Percentiles rank a stretch among this genome's conserved stretches.
These are phyloP conservation scores for Drosophila mayri DNA, from an alignment of 1,140 invertebrate species.

Conservation along the genomic window DNA sequence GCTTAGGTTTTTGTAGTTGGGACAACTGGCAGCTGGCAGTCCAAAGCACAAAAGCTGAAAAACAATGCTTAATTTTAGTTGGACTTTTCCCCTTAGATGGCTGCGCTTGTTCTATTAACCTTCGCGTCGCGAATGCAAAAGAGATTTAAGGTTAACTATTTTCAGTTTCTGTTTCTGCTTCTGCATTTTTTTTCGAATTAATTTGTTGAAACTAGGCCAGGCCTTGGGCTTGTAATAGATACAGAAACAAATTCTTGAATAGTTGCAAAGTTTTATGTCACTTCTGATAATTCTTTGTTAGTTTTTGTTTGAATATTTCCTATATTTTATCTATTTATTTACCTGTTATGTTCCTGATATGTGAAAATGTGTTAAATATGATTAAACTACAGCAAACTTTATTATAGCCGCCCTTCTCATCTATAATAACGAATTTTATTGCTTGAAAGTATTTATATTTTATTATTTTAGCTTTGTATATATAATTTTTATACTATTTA, in stretches of 20 bases:
- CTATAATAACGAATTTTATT: too few relatives aligned
- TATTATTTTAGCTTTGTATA: too few relatives aligned
- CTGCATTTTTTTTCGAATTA: slow-evolving; percentile 50
- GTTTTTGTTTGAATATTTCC: too few relatives aligned
- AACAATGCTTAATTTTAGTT: slow-evolving; percentile 65
- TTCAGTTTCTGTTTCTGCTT: slow-evolving; percentile 11
- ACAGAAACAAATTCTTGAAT: slow-evolving; percentile 12
- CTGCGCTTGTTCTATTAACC: slow-evolving; percentile 57
- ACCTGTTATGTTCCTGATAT: too few relatives aligned
- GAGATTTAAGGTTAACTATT: slow-evolving; percentile 71
- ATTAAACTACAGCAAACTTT: too few relatives aligned
- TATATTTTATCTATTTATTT: not conserved
- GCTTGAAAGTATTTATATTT: too few relatives aligned
- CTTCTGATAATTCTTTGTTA: not conserved
- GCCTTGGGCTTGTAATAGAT: slow-evolving; percentile 43
- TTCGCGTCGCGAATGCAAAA: slow-evolving; percentile 42
- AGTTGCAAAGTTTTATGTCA: not conserved
- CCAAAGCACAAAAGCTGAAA: slow-evolving; percentile 41
- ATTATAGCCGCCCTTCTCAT: too few relatives aligned
- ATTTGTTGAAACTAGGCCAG: slow-evolving; percentile 68
- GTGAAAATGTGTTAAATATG: too few relatives aligned
- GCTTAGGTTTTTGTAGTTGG: slow-evolving; percentile 13
- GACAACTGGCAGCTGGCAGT: slow-evolving; percentile 43
- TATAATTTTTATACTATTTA: too few relatives aligned
- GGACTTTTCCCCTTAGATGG: slow-evolving; percentile 23